Evolutionary conservation across 2,888 invertebrate genomes (phyloP).

Genomic region (Eretmocerus hayati): DNA sequence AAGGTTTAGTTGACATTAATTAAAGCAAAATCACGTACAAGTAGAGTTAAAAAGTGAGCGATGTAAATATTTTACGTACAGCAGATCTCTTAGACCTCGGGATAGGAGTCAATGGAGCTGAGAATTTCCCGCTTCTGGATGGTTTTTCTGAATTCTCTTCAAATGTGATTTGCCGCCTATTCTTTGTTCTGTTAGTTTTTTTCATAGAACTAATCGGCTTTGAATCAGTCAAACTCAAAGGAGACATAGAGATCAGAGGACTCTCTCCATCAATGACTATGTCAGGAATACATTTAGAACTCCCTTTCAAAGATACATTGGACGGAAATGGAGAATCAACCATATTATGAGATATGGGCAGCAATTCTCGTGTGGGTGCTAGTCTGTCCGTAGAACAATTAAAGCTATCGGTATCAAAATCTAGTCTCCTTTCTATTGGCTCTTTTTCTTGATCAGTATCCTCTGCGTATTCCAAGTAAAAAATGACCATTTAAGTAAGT

Average conservation of each 20-base stretch:
- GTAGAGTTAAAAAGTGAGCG: too few relatives aligned
- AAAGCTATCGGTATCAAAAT: conserved; percentile 27
- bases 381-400: background rate
- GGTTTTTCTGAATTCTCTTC: background rate
- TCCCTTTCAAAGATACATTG: background rate
- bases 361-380: background rate
- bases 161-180: conserved; percentile 17
- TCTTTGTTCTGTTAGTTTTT: conserved; percentile 2
- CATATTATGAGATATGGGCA: background rate
- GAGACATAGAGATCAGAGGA: conserved; percentile 10
- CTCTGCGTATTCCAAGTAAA: too few relatives aligned
- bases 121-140: conserved; percentile 3
- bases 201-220: background rate
- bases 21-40: too few relatives aligned
- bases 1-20: too few relatives aligned
- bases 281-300: background rate
- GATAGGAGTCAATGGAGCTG: conserved; percentile 8
- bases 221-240: conserved; percentile 7
- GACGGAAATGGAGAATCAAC: background rate
- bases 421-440: conserved; percentile 23
- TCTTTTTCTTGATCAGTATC: background rate
- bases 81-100: background rate
- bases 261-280: background rate
- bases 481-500: background rate
- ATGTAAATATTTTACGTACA: too few relatives aligned